A percentile compares a stretch with the other conserved stretches of the same genome.
phyloP scores from a whole-genome alignment of 2,888 invertebrate genomes.

The Nineta flava region DNA sequence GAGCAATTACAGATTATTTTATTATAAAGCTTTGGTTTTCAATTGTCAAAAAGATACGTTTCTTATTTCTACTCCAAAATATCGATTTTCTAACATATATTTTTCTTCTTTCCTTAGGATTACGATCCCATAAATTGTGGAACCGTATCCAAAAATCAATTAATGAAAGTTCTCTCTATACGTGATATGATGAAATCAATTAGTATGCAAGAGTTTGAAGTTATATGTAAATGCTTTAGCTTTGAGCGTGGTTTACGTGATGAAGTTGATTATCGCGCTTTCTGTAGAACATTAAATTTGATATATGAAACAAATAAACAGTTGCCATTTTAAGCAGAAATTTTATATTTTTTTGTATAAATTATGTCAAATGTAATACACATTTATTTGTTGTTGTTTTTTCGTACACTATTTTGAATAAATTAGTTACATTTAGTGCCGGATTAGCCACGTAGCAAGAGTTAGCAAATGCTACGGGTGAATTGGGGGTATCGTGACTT shows the following conservation, averaged over 20 bases:
- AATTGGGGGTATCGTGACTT: too few relatives aligned
- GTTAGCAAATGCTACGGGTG: too few relatives aligned
- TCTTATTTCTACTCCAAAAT: too few relatives aligned
- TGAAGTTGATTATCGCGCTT: constrained; percentile 55
- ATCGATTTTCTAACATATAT: too few relatives aligned
- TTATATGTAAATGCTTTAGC: constrained; percentile 59
- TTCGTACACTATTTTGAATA: too few relatives aligned
- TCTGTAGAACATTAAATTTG: constrained; percentile 49
- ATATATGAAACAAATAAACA: constrained; percentile 39
- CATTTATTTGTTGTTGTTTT: too few relatives aligned
- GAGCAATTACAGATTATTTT: too few relatives aligned
- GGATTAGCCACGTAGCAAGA: too few relatives aligned
- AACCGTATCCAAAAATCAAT: constrained; percentile 42
- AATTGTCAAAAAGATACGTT: too few relatives aligned
- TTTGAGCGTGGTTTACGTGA: constrained; percentile 40
- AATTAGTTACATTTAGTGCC: too few relatives aligned
- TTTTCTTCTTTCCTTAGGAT: constrained; percentile 32
- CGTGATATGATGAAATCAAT: constrained; percentile 46
- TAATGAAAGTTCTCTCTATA: constrained; percentile 46
- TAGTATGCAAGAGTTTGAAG: constrained; percentile 48
- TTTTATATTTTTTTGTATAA: not conserved
- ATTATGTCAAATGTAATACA: not conserved
- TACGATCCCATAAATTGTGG: constrained; percentile 52
- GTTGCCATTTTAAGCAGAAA: constrained; percentile 23
- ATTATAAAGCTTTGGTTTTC: too few relatives aligned